phyloP scores from a whole-genome alignment of 2,113 vertebrate genomes.

The Hippocampus guttulatus region DNA sequence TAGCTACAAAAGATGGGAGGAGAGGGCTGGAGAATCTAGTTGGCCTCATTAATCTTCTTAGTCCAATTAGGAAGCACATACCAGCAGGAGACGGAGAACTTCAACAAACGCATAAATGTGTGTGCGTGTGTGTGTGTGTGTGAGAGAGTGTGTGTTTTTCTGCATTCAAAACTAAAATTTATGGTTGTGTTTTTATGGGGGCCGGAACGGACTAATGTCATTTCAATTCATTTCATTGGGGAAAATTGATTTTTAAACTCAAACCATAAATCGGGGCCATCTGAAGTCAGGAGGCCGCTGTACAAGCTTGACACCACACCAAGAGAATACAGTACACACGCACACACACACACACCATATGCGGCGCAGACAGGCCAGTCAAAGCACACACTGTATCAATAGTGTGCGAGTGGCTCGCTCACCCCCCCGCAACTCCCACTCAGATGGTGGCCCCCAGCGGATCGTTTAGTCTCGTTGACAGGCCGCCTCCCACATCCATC shows the following conservation, averaged over 20 bases:
- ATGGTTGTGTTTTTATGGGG: too few relatives aligned
- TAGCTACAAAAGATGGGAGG: conserved; percentile 28
- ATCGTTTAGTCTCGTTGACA: conserved; percentile 69
- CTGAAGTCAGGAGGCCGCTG: too few relatives aligned
- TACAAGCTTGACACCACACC: background rate
- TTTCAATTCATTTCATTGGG: background rate
- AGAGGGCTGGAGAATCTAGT: conserved; percentile 54
- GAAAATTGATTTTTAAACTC: background rate
- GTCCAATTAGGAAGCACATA: conserved; percentile 64
- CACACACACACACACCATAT: conserved; percentile 43
- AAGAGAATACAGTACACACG: conserved; percentile 1
- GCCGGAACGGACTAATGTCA: background rate
- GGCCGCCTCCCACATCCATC: conserved; percentile 71
- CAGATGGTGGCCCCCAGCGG: conserved; percentile 53
- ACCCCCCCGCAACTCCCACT: conserved; percentile 48
- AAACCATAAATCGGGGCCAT: too few relatives aligned
- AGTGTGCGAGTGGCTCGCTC: conserved; percentile 50
- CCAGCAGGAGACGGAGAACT: conserved; percentile 38
- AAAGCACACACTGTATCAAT: conserved; percentile 63
- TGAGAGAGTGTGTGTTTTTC: conserved; percentile 15
- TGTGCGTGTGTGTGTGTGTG: conserved; percentile 18
- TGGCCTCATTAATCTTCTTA: conserved; percentile 67
- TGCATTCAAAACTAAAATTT: too few relatives aligned
- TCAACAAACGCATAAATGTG: conserved; percentile 26
- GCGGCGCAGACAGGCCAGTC: conserved; percentile 60